These are phyloP conservation scores for Gisinianus flammeolus DNA, from an alignment of 2,888 invertebrate species.

Conservation along the genomic window DNA sequence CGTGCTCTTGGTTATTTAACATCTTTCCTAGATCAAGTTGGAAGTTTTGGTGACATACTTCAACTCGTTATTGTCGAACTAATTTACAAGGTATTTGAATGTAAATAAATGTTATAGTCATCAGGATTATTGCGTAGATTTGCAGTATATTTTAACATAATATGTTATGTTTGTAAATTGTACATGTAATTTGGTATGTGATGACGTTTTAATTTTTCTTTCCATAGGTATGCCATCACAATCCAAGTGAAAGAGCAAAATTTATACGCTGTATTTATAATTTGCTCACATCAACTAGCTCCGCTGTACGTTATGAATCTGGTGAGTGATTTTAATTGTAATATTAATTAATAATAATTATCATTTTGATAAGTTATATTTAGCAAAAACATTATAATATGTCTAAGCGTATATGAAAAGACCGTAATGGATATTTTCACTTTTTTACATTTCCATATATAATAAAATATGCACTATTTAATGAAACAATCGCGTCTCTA, in stretches of 20 bases:
- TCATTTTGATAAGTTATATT: no score
- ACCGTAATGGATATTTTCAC: no score
- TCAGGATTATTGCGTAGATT: not conserved
- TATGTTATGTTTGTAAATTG: no score
- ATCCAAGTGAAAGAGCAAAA: conserved; percentile 91
- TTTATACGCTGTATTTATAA: conserved; percentile 99
- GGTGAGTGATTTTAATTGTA: no score
- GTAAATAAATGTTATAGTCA: not conserved
- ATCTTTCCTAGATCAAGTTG: conserved; percentile 91
- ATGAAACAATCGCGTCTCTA: no score
- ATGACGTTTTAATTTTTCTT: conserved; percentile 1
- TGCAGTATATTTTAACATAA: no score
- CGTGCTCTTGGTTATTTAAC: conserved; percentile 90
- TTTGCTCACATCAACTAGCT: conserved; percentile 90
- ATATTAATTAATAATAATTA: no score
- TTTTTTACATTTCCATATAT: no score
- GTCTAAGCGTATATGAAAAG: no score
- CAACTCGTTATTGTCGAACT: conserved; percentile 98
- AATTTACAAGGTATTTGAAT: conserved; percentile 84
- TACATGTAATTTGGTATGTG: no score
- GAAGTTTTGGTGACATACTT: conserved; percentile 93
- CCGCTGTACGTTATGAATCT: conserved; percentile 98
- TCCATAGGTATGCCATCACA: conserved; percentile 87
- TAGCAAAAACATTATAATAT: no score
- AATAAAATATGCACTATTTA: no score